These are phyloP conservation scores for Nipponacmea schrenckii DNA, from an alignment of 2,888 invertebrate genomes.

Conservation along the genomic window DNA sequence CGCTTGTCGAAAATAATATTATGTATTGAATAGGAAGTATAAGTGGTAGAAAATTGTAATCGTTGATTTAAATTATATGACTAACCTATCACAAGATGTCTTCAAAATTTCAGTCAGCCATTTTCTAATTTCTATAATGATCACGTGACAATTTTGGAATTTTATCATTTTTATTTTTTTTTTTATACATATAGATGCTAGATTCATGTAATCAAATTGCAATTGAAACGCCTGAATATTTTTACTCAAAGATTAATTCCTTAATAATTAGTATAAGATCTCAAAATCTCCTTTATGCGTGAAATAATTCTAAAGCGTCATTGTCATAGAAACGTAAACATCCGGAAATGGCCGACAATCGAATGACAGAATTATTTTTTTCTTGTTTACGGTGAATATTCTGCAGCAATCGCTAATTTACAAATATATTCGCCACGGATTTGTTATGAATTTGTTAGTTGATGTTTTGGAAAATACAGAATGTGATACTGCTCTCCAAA, in stretches of 20 bases:
- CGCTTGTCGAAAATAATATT: too few relatives aligned
- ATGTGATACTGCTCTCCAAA: too few relatives aligned
- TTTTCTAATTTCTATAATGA: background rate
- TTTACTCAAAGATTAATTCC: background rate
- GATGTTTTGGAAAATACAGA: too few relatives aligned
- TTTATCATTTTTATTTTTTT: background rate
- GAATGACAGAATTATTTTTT: too few relatives aligned
- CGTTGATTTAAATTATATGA: background rate
- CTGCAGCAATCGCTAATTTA: too few relatives aligned
- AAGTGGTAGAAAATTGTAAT: too few relatives aligned
- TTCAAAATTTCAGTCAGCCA: background rate
- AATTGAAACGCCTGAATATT: background rate
- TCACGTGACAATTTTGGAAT: slow-evolving; percentile 2
- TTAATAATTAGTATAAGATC: too few relatives aligned
- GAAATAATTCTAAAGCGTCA: background rate
- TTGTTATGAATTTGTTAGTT: too few relatives aligned
- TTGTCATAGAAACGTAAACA: slow-evolving; percentile 49
- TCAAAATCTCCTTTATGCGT: slow-evolving; percentile 13
- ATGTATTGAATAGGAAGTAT: too few relatives aligned
- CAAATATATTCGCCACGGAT: too few relatives aligned
- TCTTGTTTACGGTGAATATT: too few relatives aligned
- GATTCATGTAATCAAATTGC: too few relatives aligned
- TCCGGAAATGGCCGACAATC: slow-evolving; percentile 38
- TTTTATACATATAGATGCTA: background rate
- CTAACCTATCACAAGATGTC: background rate